phyloP scores from a whole-genome alignment of 2,113 vertebrate genomes.

The Grantiella picta region DNA sequence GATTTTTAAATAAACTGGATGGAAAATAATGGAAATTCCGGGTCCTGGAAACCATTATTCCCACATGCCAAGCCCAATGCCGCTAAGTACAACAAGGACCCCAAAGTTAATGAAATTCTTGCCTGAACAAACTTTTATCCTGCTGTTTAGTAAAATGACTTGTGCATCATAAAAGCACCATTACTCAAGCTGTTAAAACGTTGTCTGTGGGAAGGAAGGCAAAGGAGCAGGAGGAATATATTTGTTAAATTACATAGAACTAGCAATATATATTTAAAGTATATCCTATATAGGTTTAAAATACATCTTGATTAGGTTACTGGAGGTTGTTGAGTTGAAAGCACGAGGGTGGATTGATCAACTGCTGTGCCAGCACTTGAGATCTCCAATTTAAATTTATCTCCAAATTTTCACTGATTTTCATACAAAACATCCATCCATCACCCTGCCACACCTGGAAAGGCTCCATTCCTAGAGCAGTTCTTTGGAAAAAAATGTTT shows the following conservation, averaged over 20 bases:
- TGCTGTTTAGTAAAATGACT: neutral
- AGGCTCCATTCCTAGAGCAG: neutral
- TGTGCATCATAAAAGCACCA: constrained; percentile 9
- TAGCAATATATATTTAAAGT: neutral
- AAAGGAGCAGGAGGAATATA: neutral
- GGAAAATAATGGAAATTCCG: constrained; percentile 29
- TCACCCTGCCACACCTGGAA: neutral
- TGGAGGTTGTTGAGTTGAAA: neutral
- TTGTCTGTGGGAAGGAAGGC: neutral
- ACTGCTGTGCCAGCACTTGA: neutral
- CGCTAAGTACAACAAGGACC: neutral
- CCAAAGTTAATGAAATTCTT: constrained; percentile 13
- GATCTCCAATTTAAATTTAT: neutral
- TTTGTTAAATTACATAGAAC: constrained; percentile 3
- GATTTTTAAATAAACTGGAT: constrained; percentile 36
- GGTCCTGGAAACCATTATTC: constrained; percentile 25
- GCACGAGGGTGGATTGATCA: neutral
- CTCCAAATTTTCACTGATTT: neutral
- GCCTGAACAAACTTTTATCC: constrained; percentile 32
- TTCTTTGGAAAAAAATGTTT: neutral
- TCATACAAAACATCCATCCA: neutral
- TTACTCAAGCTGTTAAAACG: neutral
- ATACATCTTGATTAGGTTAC: constrained; percentile 2
- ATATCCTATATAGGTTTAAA: neutral
- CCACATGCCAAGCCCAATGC: neutral